These are phyloP conservation scores for Thunnus thynnus DNA, from an alignment of 2,113 vertebrate species.

Conservation along the genomic window DNA sequence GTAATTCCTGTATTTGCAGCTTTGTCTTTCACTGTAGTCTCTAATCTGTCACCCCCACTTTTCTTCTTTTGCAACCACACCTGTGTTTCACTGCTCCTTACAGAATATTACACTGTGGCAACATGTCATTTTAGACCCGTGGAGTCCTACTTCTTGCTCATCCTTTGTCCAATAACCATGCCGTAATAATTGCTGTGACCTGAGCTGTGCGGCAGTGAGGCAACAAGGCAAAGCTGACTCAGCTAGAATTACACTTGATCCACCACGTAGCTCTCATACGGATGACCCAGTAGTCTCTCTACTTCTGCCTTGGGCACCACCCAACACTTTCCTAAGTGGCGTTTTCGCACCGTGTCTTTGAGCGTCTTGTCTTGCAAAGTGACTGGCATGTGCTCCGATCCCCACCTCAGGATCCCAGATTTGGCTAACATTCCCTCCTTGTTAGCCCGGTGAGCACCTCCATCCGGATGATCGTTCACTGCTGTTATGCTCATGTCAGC, in stretches of 20 bases:
- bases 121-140: slow-evolving; percentile 1
- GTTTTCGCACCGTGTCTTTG: slow-evolving; percentile 81
- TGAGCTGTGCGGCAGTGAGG: slow-evolving; percentile 31
- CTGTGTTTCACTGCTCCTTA: slow-evolving; percentile 1
- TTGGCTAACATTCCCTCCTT: slow-evolving; percentile 35
- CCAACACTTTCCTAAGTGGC: slow-evolving; percentile 84
- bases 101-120: not conserved
- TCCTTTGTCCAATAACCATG: slow-evolving; percentile 38
- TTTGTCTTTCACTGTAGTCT: slow-evolving; percentile 15
- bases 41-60: not conserved
- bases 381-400: slow-evolving; percentile 72
- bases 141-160: slow-evolving; percentile 31
- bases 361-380: slow-evolving; percentile 84
- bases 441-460: slow-evolving; percentile 20
- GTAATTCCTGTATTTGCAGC: not conserved
- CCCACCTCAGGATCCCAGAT: slow-evolving; percentile 73
- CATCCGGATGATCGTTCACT: slow-evolving; percentile 27
- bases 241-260: slow-evolving; percentile 61
- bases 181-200: slow-evolving; percentile 17
- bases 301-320: slow-evolving; percentile 84
- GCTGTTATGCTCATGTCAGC: slow-evolving; percentile 74
- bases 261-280: slow-evolving; percentile 85
- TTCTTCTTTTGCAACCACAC: slow-evolving; percentile 10
- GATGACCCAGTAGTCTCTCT: slow-evolving; percentile 81
- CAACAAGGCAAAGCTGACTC: slow-evolving; percentile 35